A percentile compares a stretch with the other conserved stretches of the same genome.
Evolutionary conservation across 2,113 vertebrate genomes (phyloP).

Genomic region (Puntigrus tetrazona): DNA sequence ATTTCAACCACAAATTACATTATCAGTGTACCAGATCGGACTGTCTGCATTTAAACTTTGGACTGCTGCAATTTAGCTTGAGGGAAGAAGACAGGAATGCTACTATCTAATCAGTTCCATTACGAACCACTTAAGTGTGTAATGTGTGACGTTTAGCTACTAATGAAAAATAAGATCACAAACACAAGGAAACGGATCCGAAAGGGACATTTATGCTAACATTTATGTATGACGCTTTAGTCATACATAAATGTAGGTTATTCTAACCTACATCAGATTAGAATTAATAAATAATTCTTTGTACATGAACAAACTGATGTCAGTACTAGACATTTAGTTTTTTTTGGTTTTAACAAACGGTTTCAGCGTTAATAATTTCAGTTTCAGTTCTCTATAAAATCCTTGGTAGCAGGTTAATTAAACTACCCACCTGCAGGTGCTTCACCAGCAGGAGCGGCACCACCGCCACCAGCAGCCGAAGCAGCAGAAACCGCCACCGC

Average conservation of each 20-base stretch:
- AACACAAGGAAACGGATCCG: background rate
- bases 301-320: background rate
- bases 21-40: background rate
- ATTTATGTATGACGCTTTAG: too few species aligned
- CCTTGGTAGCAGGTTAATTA: background rate
- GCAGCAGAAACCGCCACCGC: constrained; percentile 71
- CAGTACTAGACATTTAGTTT: background rate
- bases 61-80: background rate
- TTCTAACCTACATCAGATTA: background rate
- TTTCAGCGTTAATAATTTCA: background rate
- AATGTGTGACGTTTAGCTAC: background rate
- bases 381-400: background rate
- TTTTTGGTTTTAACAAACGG: background rate
- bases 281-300: background rate
- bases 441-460: constrained; percentile 66
- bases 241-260: too few species aligned
- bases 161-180: too few species aligned
- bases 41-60: background rate
- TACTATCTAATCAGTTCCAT: background rate
- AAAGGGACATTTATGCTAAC: background rate
- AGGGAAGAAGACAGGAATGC: background rate
- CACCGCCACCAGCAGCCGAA: constrained; percentile 58
- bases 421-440: constrained; percentile 75
- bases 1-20: background rate
- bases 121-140: background rate